Evolutionary conservation across 2,113 vertebrate species (phyloP).

Genomic region (Noturus placidus): DNA sequence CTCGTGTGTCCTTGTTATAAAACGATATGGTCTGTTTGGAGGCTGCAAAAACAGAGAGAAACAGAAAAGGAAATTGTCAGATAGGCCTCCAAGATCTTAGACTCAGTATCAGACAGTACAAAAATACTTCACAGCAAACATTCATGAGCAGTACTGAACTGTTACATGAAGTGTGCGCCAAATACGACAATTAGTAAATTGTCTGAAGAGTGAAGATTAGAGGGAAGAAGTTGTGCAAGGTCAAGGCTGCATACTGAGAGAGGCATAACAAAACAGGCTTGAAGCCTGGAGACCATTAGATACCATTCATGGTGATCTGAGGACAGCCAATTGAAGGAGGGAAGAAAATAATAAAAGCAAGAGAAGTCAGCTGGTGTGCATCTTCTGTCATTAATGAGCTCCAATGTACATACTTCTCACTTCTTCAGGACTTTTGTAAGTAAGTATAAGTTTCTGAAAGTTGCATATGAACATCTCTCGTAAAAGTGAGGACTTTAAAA

Average conservation of each 20-base stretch:
- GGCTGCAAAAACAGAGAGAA: conserved; percentile 70
- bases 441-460: not conserved
- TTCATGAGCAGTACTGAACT: conserved; percentile 36
- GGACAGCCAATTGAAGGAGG: conserved; percentile 10
- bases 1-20: conserved; percentile 90
- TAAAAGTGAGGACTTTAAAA: not conserved
- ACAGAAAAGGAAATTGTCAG: conserved; percentile 43
- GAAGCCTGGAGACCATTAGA: conserved; percentile 40
- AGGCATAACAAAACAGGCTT: not conserved
- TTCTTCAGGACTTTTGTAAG: no score
- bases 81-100: not conserved
- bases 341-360: not conserved
- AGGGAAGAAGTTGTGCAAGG: conserved; percentile 10
- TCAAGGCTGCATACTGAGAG: conserved; percentile 36
- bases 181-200: conserved; percentile 18
- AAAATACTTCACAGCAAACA: conserved; percentile 13
- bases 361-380: conserved; percentile 32
- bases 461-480: not conserved
- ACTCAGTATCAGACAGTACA: conserved; percentile 25
- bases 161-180: not conserved
- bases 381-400: not conserved
- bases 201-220: not conserved
- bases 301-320: conserved; percentile 27
- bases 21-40: conserved; percentile 87
- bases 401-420: not conserved